Base-by-base conservation (phyloP, 2,888 invertebrate genomes). In the Sinotaia quadrata region DNA sequence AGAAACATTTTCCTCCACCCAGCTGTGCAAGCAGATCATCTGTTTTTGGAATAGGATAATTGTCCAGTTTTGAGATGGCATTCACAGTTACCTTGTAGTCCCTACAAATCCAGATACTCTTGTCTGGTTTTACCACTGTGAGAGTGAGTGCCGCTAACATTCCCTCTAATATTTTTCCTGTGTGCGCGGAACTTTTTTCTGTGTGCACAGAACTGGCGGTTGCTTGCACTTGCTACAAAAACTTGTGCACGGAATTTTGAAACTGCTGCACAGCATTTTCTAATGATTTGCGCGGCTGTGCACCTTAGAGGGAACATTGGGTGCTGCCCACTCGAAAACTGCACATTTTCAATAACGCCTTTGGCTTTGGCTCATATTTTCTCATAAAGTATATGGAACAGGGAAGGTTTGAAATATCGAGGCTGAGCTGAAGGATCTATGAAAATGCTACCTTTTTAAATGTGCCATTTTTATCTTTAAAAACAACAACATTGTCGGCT, bases 61-160 rank as follows among this genome's bases (percentile, higher is more conserved):
- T 33, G 33, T 65, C 65, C 1, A 41, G 2, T 5, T 56, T 54
- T 1, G 58, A 37, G 8, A 59, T 59, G 1, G 21, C 21, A n/a
- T 59, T 59, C 21, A 67, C 41, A 4, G 59, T 67, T 1, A 67
- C 56, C 52, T 67, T 67, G 36, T 47, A 67, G 49, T 67, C 59
- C 12, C 67, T 52, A 44, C 58, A 67, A 29, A 67, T 58, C 5
- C 37, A n/a, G 4, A 67, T 12, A 29, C 27, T 51, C 4, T 58
- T 59, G 29, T 71, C 37, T 3, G 73, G 57, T 65, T 75, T 75
- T 18, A 65, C 31, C 0, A 72, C 71, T n/a, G 71, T 74, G 0
- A 75, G 65, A 24, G 74, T 67, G 2, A 73, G 75, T 1, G 72
- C 60, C 0, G 74, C 76, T n/a, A n/a, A n/a, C n/a, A n/a, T n/a